Base-by-base conservation (phyloP, 2,797 vertebrate species). In the Ctenopoma multispine region DNA sequence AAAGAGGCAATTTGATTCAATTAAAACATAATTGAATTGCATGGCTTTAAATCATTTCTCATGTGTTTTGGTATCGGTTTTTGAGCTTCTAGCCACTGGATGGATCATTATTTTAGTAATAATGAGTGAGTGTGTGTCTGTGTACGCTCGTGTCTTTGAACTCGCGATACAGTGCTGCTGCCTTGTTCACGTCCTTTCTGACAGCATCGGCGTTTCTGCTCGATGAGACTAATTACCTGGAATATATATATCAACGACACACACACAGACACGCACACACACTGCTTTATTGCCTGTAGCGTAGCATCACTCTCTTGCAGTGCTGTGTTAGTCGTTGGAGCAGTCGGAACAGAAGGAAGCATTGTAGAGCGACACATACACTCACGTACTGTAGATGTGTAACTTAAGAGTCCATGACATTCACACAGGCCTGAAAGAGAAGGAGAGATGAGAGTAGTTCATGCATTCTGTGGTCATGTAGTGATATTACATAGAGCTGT, bases 231-330 rank as follows among this genome's bases (percentile, higher is more conserved):
- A 80, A 58, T 86, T 84, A 76, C 47, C 0, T 7, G 59, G 58
- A 79, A n/a, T n/a, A 80, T 83, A 72, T 72, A 63, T 55, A 71
- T 82, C 69, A 84, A 38, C 43, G 7, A 8, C 63, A 69, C n/a
- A 74, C 12, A 83, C 55, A 21, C 1, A 12, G 43, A 66, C 62
- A 68, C 50, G 69, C 40, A 48, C 50, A 36, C 53, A 72, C 27
- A 66, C 23, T 2, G 43, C 49, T 41, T 48, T 57, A 58, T 57
- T 29, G 20, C n/a, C 57, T 65, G 10, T 17, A 61, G 60, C 47
- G 8, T 17, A 58, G 60, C 47, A 6, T 79, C 36, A 51, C 53
- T 54, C 11, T 71, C 65, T 48, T 40, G 46, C 38, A 69, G 59
- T 46, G 48, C 24, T 68, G 61, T 63, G 63, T 73, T 54, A 72